These are phyloP conservation scores for Homalodisca vitripennis DNA, from an alignment of 1,140 invertebrate species.

Conservation along the genomic window DNA sequence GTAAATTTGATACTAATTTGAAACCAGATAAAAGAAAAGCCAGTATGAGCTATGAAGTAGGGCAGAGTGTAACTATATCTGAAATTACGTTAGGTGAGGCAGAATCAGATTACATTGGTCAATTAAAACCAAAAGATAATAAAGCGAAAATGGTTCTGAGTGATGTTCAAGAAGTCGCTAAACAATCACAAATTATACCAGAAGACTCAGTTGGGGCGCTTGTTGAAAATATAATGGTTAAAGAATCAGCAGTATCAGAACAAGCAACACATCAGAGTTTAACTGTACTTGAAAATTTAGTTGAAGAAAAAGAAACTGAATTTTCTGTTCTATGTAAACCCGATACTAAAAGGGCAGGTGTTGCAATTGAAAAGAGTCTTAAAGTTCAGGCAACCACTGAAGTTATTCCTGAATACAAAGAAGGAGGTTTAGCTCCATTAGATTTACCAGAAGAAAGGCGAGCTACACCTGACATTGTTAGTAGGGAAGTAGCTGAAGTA, in stretches of 20 bases:
- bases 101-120: slow-evolving; percentile 46
- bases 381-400: slow-evolving; percentile 42
- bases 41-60: slow-evolving; percentile 44
- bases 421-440: slow-evolving; percentile 36
- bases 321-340: slow-evolving; percentile 37
- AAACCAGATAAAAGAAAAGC: slow-evolving; percentile 48
- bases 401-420: slow-evolving; percentile 41
- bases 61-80: slow-evolving; percentile 52
- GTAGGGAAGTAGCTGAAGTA: slow-evolving; percentile 36
- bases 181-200: slow-evolving; percentile 46
- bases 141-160: slow-evolving; percentile 45
- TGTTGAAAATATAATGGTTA: slow-evolving; percentile 35
- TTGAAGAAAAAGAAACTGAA: slow-evolving; percentile 43
- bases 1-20: slow-evolving; percentile 46
- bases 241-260: slow-evolving; percentile 44
- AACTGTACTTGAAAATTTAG: slow-evolving; percentile 42
- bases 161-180: slow-evolving; percentile 48
- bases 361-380: slow-evolving; percentile 38
- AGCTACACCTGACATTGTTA: slow-evolving; percentile 33
- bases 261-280: slow-evolving; percentile 46
- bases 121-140: slow-evolving; percentile 41
- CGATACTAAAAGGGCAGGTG: slow-evolving; percentile 34
- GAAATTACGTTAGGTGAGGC: slow-evolving; percentile 53
- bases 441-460: slow-evolving; percentile 38
- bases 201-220: slow-evolving; percentile 44